These are phyloP conservation scores for Trachelus troglodyta DNA, from an alignment of 2,888 invertebrate species.

Conservation along the genomic window DNA sequence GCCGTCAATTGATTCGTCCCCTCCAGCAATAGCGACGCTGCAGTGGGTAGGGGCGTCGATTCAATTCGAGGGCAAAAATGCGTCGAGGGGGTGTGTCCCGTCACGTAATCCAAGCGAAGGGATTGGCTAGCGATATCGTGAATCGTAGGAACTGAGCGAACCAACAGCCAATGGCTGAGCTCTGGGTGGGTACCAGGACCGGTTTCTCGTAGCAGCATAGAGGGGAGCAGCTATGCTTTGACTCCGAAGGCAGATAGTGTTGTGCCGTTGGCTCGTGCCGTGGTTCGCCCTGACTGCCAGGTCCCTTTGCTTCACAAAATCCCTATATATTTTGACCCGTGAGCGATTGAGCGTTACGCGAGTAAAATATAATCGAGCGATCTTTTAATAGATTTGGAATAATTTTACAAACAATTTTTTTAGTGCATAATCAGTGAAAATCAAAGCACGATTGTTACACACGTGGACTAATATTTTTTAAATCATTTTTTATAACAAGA, in stretches of 20 bases:
- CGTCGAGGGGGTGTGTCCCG: slow-evolving; percentile 48
- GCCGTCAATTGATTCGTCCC: slow-evolving; percentile 65
- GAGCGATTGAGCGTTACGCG: not conserved
- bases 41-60: slow-evolving; percentile 53
- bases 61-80: slow-evolving; percentile 62
- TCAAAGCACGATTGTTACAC: not conserved
- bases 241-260: slow-evolving; percentile 61
- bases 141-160: slow-evolving; percentile 32
- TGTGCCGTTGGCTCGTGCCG: slow-evolving; percentile 66
- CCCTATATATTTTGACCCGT: not conserved
- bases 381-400: not conserved
- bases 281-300: slow-evolving; percentile 47
- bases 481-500: not conserved
- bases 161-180: slow-evolving; percentile 47
- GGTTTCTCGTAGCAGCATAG: slow-evolving; percentile 48
- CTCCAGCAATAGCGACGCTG: slow-evolving; percentile 36
- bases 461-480: not conserved
- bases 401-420: not conserved
- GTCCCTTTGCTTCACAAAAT: slow-evolving; percentile 30
- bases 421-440: not conserved
- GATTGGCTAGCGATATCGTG: slow-evolving; percentile 45
- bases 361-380: not conserved
- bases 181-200: slow-evolving; percentile 56
- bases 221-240: slow-evolving; percentile 54
- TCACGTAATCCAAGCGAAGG: slow-evolving; percentile 35